phyloP scores from a whole-genome alignment of 2,888 invertebrate species.

The Pharmacophagus antenor region DNA sequence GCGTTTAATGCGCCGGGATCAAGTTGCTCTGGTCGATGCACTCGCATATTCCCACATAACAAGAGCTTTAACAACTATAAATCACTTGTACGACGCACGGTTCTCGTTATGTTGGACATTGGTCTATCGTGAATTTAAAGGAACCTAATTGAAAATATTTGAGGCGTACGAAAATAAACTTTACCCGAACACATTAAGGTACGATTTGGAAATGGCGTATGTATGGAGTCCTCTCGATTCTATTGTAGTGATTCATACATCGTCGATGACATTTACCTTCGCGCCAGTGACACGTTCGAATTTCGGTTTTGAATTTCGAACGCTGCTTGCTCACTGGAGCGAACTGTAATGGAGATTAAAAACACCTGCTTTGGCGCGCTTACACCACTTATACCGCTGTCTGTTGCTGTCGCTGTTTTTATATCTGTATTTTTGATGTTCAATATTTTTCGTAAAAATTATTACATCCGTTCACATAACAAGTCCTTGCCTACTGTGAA shows the following conservation, averaged over 20 bases:
- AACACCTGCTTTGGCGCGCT: constrained; percentile 28
- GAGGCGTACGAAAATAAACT: constrained; percentile 41
- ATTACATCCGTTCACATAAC: no score
- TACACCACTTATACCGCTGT: not conserved
- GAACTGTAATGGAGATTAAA: constrained; percentile 27
- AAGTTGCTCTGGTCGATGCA: constrained; percentile 14
- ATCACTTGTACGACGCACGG: constrained; percentile 30
- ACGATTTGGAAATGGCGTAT: constrained; percentile 24
- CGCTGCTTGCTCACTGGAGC: constrained; percentile 15
- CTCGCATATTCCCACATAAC: constrained; percentile 32
- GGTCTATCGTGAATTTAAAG: constrained; percentile 31
- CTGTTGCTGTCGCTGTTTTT: not conserved
- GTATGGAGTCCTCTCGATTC: constrained; percentile 38
- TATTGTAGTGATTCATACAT: constrained; percentile 58
- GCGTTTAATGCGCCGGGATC: constrained; percentile 14
- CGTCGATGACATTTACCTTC: constrained; percentile 48
- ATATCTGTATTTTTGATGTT: not conserved
- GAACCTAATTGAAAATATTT: constrained; percentile 34
- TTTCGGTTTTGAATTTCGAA: constrained; percentile 35
- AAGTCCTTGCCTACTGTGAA: no score
- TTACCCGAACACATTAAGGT: constrained; percentile 36
- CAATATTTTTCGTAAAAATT: no score
- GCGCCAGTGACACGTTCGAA: constrained; percentile 40
- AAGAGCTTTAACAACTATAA: constrained; percentile 35
- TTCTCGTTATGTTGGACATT: constrained; percentile 37